phyloP scores from a whole-genome alignment of 2,888 invertebrate genomes.

The Leucophenga montana region DNA sequence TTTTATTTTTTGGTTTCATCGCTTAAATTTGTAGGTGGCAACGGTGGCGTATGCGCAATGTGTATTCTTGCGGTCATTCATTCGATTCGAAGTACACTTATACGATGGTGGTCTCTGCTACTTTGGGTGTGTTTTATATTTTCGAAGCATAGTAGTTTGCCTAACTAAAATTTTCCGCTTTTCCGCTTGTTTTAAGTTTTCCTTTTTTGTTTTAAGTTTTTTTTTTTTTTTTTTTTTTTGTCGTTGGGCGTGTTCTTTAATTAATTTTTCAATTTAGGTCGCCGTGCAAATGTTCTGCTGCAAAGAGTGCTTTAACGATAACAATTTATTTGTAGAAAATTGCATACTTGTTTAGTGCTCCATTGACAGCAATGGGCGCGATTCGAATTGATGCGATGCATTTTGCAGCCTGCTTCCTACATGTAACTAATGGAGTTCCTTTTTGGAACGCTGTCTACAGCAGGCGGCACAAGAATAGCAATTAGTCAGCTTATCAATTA shows the following conservation, averaged over 20 bases:
- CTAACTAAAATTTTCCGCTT: background rate
- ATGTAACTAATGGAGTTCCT: too few relatives aligned
- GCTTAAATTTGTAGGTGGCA: slow-evolving; percentile 45
- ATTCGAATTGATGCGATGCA: background rate
- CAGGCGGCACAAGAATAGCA: slow-evolving; percentile 14
- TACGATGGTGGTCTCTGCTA: slow-evolving; percentile 27
- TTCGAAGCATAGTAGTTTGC: background rate
- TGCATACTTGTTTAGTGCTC: slow-evolving; percentile 34
- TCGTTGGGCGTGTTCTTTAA: slow-evolving; percentile 61
- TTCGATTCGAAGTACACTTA: slow-evolving; percentile 45
- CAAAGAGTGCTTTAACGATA: slow-evolving; percentile 26
- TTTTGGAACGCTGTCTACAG: too few relatives aligned
- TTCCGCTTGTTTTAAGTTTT: background rate
- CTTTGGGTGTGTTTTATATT: slow-evolving; percentile 54
- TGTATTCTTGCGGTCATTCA: slow-evolving; percentile 29
- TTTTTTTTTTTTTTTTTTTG: slow-evolving; percentile 9
- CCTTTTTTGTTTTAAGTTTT: background rate
- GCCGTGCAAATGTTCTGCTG: slow-evolving; percentile 29
- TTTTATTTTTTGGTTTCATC: background rate
- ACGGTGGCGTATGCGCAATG: slow-evolving; percentile 64
- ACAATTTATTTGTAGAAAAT: slow-evolving; percentile 26
- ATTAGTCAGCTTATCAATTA: slow-evolving; percentile 22
- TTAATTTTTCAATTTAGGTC: slow-evolving; percentile 63
- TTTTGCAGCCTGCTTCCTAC: too few relatives aligned
- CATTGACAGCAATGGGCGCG: slow-evolving; percentile 22